Conservation (phyloP, 2,113 vertebrate genomes). For the Mormyrus lacerda region DNA sequence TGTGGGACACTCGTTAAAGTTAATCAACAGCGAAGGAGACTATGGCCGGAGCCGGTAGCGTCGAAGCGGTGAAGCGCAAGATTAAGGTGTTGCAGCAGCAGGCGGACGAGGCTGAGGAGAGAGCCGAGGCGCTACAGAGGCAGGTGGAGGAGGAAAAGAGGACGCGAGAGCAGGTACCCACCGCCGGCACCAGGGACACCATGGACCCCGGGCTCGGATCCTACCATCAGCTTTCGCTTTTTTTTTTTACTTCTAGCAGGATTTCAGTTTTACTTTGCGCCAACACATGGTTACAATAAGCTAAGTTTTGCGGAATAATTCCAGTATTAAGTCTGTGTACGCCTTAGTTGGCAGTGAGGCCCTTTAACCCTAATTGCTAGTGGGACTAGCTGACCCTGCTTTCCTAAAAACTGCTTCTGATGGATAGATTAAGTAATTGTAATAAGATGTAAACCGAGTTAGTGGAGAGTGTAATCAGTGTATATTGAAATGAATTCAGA, state of each 20-base stretch:
- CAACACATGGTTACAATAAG: neutral
- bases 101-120: slow-evolving; percentile 76
- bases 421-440: too few species aligned
- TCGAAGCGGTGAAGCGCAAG: slow-evolving; percentile 81
- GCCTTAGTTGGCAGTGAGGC: too few species aligned
- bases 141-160: slow-evolving; percentile 73
- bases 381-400: too few species aligned
- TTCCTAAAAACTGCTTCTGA: too few species aligned
- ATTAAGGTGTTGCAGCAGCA: slow-evolving; percentile 82
- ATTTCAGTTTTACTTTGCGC: neutral
- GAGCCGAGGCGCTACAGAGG: slow-evolving; percentile 67
- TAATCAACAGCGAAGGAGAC: neutral
- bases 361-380: too few species aligned
- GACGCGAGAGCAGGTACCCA: slow-evolving; percentile 70
- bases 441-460: too few species aligned
- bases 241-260: neutral
- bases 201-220: too few species aligned
- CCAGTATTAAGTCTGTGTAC: too few species aligned
- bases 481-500: too few species aligned
- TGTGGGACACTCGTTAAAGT: neutral
- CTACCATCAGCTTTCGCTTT: neutral
- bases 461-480: too few species aligned
- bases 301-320: too few species aligned
- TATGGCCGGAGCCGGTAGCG: slow-evolving; percentile 68
- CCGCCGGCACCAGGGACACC: too few species aligned